These are phyloP conservation scores for Sinocyclocheilus anophthalmus DNA, from an alignment of 2,113 vertebrate species.

Conservation along the genomic window DNA sequence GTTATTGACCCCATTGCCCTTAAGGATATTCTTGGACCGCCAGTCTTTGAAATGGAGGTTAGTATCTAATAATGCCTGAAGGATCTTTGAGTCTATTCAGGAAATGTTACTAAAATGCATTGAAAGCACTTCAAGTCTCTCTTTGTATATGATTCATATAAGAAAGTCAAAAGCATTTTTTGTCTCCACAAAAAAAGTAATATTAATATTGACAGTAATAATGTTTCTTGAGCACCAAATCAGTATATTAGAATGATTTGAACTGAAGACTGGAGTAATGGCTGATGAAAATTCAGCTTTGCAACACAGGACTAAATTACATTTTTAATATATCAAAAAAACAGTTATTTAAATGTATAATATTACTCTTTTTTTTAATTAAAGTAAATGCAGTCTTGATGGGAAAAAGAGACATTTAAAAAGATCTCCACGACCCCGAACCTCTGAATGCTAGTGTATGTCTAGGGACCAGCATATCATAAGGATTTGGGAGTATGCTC, in stretches of 20 bases:
- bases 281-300: background rate
- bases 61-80: constrained; percentile 32
- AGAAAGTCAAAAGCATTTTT: background rate
- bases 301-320: too few relatives aligned
- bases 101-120: background rate
- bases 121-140: background rate
- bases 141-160: too few relatives aligned
- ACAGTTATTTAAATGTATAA: too few relatives aligned
- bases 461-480: too few relatives aligned
- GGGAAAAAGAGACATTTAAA: too few relatives aligned
- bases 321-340: too few relatives aligned
- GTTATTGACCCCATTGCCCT: constrained; percentile 88
- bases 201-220: background rate
- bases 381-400: too few relatives aligned
- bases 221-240: background rate
- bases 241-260: background rate
- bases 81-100: background rate
- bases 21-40: constrained; percentile 93
- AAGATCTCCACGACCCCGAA: too few relatives aligned
- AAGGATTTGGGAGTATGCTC: too few relatives aligned
- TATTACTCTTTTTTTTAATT: too few relatives aligned
- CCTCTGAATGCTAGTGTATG: too few relatives aligned
- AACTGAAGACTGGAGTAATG: background rate
- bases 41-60: constrained; percentile 92
- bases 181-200: background rate